Base-by-base conservation (phyloP, 1,140 invertebrate genomes). In the Ceratosolen fusciceps region DNA sequence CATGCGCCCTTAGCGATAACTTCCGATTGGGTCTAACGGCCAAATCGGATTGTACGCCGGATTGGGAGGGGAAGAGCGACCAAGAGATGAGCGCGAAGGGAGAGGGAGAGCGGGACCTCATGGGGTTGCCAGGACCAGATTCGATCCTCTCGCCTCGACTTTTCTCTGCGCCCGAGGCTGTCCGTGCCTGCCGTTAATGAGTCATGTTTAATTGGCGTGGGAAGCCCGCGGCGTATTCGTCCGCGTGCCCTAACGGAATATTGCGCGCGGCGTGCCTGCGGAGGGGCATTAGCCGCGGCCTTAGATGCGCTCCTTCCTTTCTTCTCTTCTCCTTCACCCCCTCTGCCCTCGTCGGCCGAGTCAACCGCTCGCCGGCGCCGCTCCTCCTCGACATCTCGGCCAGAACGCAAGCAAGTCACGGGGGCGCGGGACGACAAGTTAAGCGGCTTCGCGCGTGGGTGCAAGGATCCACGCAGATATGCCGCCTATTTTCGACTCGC, bases 181-280 rank as follows among this genome's bases (percentile, higher is more conserved):
- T 31, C 62, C 39, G 8, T 84, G 86, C 85, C 83, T 86, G 84
- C 88, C 87, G 89, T 90, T 90, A 90, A 90, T 90, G 89, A 90
- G 89, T 90, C 89, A 90, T 90, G 89, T 90, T 90, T 90, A 90
- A 90, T 90, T 90, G 89, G 89, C 89, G 89, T 90, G 89, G 89
- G 89, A 90, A 90, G 88, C 84, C 14, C 58, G 60, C 47, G 62
- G 77, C 49, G 70, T 79, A 78, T 73, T 72, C 77, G 77, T 49
- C 24, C 77, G 77, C 67, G 58, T 34, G 52, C 70, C n/a, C 78
- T 80, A 80, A 80, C 79, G 79, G 79, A 68, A 80, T 80, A 65
- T 79, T 54, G 77, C 58, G 54, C 56, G 58, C 77, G 70, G 71
- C 78, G 62, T 74, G 78, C 78, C 71, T 49, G 78, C 62, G 77